phyloP scores from a whole-genome alignment of 1,140 invertebrate genomes.

The Calycopis cecrops region DNA sequence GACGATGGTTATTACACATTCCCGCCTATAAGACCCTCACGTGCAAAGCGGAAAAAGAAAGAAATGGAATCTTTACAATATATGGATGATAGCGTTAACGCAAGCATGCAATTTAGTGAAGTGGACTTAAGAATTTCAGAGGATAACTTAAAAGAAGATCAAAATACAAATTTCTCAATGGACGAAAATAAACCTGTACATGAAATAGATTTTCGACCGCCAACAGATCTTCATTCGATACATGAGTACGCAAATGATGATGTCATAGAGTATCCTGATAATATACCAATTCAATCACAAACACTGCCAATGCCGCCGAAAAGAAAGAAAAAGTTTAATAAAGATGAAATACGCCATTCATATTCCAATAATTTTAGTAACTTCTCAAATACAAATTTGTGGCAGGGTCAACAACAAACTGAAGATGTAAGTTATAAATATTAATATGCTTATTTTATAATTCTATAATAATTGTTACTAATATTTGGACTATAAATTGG shows the following conservation, averaged over 20 bases:
- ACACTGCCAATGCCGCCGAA: constrained; percentile 65
- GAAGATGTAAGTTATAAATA: constrained; percentile 63
- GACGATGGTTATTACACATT: constrained; percentile 74
- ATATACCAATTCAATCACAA: constrained; percentile 61
- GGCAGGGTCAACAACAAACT: constrained; percentile 37
- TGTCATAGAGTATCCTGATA: constrained; percentile 67
- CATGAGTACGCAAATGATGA: constrained; percentile 64
- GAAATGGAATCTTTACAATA: constrained; percentile 54
- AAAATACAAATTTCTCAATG: constrained; percentile 28
- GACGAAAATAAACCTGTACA: constrained; percentile 22
- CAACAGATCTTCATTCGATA: constrained; percentile 52
- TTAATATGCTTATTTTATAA: no score
- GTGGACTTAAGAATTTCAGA: constrained; percentile 48
- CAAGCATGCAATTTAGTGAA: constrained; percentile 63
- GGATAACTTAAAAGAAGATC: constrained; percentile 41
- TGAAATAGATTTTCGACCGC: constrained; percentile 37
- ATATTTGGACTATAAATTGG: no score
- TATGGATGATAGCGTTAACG: constrained; percentile 59
- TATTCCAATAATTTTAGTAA: constrained; percentile 55
- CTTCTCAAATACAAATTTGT: constrained; percentile 31
- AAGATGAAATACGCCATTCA: constrained; percentile 49
- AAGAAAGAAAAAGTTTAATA: constrained; percentile 50
- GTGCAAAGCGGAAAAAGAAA: constrained; percentile 69
- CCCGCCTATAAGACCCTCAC: constrained; percentile 67
- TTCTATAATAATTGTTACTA: no score